These are phyloP conservation scores for Passer domesticus DNA, from an alignment of 2,113 vertebrate genomes.

Conservation along the genomic window DNA sequence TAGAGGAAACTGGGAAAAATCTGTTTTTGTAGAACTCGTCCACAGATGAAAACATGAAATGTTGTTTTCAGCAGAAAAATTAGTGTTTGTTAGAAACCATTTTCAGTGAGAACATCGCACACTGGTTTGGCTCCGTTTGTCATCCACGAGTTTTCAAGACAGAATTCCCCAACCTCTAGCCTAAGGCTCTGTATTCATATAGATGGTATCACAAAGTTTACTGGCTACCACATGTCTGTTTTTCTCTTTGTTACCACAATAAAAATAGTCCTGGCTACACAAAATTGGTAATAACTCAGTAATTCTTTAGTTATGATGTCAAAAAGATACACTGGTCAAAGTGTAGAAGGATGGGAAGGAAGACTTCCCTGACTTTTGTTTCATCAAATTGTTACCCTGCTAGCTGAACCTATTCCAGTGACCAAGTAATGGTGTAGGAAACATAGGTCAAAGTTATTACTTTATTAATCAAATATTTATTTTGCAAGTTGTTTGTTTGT, in stretches of 20 bases:
- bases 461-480: background rate
- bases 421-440: background rate
- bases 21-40: background rate
- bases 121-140: background rate
- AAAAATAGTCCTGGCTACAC: background rate
- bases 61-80: background rate
- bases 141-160: background rate
- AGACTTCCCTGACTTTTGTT: background rate
- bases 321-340: background rate
- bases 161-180: background rate
- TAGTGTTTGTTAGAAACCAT: background rate
- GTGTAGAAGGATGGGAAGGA: background rate
- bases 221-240: background rate
- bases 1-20: constrained; percentile 67
- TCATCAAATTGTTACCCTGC: background rate
- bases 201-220: background rate
- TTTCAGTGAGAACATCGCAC: background rate
- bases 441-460: background rate
- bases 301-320: background rate
- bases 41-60: background rate
- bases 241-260: background rate
- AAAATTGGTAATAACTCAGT: background rate
- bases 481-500: background rate
- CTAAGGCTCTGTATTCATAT: background rate
- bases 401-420: background rate